Evolutionary conservation across 1,140 invertebrate species (phyloP), one percentile per base, ranked within the genome.

Genomic region (Penaeus japonicus): DNA sequence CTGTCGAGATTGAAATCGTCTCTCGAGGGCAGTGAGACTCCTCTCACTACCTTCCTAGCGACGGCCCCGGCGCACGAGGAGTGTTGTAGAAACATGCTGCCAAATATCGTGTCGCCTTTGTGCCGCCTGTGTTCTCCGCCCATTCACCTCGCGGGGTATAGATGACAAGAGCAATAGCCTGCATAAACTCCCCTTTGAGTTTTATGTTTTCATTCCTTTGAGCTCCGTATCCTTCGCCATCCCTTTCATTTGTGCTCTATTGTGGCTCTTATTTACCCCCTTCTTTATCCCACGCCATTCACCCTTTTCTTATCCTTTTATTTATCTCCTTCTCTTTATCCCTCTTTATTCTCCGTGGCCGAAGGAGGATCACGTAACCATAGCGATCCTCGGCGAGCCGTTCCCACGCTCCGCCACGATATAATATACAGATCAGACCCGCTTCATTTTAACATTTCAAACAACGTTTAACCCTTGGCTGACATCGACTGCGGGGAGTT

Each of bases 371-470:
- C 80, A 83, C 87, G 81, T 77, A 87, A 87, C 75, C 81, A 87
- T 62, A 78, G 27, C 78, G 70, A 75, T 77, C 80, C 79, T 59
- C 24, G n/a, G 15, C 24, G 27, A 24, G 35, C 24, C 87, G 53
- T 88, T 88, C 87, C 87, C 87, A 88, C 87, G 87, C 80, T 78
- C 80, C 80, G 53, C 39, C 32, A 54, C 65, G 80, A 77, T 88
- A 88, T 88, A 88, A 83, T 88, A 88, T 84, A 88, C 87, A 83
- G 80, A 88, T 88, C 80, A 88, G 87, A 84, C 80, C 87, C 87
- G 87, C 57, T 83, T 88, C 87, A 88, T 88, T 88, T 88, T 88
- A 88, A 88, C 87, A 88, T 88, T 88, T 88, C 87, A 88, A 88
- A 88, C 87, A 88, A 88, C 87, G 80, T 88, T 88, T 88, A 88